These are phyloP conservation scores for Dryadula phaetusa DNA, from an alignment of 2,888 invertebrate genomes.

Conservation along the genomic window DNA sequence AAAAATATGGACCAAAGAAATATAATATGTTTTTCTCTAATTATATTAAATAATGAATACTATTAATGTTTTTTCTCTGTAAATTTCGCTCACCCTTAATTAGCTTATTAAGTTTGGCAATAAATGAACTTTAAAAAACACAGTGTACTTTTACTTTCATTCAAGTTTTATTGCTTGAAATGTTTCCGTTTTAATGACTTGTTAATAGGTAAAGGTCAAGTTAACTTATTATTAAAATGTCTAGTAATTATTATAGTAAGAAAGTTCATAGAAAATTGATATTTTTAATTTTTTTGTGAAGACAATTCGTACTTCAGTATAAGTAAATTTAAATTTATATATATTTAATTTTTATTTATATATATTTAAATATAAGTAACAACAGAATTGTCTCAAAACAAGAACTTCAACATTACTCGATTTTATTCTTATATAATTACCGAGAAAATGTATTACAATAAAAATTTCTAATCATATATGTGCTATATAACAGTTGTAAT, in stretches of 20 bases:
- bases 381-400: too few species aligned
- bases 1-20: too few species aligned
- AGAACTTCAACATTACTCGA: too few species aligned
- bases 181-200: slow-evolving; percentile 14
- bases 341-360: too few species aligned
- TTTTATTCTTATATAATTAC: too few species aligned
- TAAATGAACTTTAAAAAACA: slow-evolving; percentile 24
- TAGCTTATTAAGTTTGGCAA: slow-evolving; percentile 29
- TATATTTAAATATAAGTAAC: too few species aligned
- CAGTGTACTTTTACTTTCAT: slow-evolving; percentile 36
- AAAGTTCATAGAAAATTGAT: not conserved
- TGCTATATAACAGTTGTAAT: not conserved
- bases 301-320: too few species aligned
- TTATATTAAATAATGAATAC: too few species aligned
- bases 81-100: slow-evolving; percentile 21
- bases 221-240: not conserved
- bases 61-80: not conserved
- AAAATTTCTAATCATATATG: not conserved
- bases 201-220: slow-evolving; percentile 11
- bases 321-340: too few species aligned
- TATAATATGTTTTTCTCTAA: too few species aligned
- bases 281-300: too few species aligned
- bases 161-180: slow-evolving; percentile 32
- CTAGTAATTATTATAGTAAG: not conserved
- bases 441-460: not conserved